These are phyloP conservation scores for Phengaris arion DNA, from an alignment of 2,888 invertebrate genomes.

Conservation along the genomic window DNA sequence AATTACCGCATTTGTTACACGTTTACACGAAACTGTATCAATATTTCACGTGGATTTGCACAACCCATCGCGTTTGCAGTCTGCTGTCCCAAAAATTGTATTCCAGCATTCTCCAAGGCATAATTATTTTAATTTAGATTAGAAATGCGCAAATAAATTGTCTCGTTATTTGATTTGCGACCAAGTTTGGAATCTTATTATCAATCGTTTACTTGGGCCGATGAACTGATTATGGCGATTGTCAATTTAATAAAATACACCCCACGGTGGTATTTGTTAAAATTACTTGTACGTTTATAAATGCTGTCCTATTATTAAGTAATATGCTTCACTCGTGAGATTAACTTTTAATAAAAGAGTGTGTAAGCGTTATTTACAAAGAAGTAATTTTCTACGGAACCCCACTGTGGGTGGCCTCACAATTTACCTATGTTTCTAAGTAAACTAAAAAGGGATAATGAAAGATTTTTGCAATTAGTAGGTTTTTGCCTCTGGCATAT, in stretches of 20 bases:
- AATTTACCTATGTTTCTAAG: neutral
- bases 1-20: slow-evolving; percentile 80
- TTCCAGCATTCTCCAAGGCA: slow-evolving; percentile 7
- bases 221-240: neutral
- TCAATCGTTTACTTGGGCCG: neutral
- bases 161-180: neutral
- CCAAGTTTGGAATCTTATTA: slow-evolving; percentile 3
- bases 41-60: slow-evolving; percentile 79
- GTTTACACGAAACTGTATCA: slow-evolving; percentile 80
- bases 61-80: slow-evolving; percentile 72
- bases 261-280: too few species aligned
- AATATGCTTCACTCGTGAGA: too few species aligned
- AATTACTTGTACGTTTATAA: too few species aligned
- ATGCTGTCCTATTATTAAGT: too few species aligned
- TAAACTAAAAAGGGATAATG: neutral
- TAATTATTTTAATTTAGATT: slow-evolving; percentile 12
- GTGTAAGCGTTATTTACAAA: too few species aligned
- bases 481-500: neutral
- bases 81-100: slow-evolving; percentile 57
- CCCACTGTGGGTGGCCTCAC: too few species aligned
- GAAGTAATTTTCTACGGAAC: too few species aligned
- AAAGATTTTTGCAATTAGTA: slow-evolving; percentile 10
- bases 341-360: too few species aligned
- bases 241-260: neutral
- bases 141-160: neutral